Conservation (phyloP, 2,797 vertebrate species). For the Prionace glauca region DNA sequence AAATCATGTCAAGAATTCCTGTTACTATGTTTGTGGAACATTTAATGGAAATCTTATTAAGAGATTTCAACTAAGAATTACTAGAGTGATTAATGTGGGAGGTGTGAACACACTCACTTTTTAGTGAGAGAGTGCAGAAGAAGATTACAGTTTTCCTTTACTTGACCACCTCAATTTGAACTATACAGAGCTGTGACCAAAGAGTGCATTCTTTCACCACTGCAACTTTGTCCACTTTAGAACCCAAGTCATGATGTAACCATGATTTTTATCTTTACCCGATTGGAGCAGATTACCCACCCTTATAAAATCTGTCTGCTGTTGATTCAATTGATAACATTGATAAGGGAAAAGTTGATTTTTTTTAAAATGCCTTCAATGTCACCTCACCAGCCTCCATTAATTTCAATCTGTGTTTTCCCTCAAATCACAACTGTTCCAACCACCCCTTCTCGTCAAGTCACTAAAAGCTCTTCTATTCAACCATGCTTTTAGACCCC, state of each 20-base stretch:
- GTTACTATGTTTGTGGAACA: background rate
- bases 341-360: no score
- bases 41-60: background rate
- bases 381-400: background rate
- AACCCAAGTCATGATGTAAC: background rate
- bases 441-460: background rate
- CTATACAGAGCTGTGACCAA: background rate
- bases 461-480: background rate
- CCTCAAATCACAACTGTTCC: background rate
- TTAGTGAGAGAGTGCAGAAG: background rate
- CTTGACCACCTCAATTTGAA: background rate
- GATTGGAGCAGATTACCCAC: background rate
- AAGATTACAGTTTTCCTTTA: background rate
- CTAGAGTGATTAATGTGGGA: background rate
- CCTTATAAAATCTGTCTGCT: background rate
- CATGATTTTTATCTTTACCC: background rate
- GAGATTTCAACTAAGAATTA: background rate
- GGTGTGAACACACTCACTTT: background rate
- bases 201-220: background rate
- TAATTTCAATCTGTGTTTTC: background rate
- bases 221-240: background rate
- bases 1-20: background rate
- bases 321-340: background rate
- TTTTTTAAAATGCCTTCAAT: background rate
- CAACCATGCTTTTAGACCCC: background rate